Base-by-base conservation (phyloP, 1,140 invertebrate species). In the Halesus radiatus region DNA sequence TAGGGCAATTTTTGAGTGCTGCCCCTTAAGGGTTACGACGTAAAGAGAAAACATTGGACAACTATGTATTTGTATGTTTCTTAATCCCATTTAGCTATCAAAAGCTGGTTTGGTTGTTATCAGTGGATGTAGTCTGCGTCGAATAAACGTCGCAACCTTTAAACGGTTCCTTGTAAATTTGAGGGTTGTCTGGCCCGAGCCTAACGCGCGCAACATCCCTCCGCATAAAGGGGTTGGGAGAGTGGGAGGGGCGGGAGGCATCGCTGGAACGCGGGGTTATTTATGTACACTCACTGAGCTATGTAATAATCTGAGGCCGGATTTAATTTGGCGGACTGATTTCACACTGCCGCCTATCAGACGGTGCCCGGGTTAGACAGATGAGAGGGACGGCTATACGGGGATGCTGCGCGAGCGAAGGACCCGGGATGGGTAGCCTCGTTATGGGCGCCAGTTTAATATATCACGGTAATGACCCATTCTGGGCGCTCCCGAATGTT, bases 251-350 rank as follows among this genome's bases (percentile, higher is more conserved):
- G 29, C 45, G 26, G 20, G 18, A 54, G 76, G 82, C 78, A 80
- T 81, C 83, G 79, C 80, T 82, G 85, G 85, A 85, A 85, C 85
- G 85, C 84, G 81, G 85, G 86, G 87, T 91, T 90, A 92, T 92
- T 92, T 92, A 92, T 91, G 90, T 91, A 90, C 90, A 90, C 88
- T 91, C 91, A 91, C 91, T 91, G 90, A 90, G 90, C 90, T 91
- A 92, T 92, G 91, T 91, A 92, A 91, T 92, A 92, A 91, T 92
- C 91, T 91, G 90, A 91, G 89, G 90, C 90, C 85, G 90, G 90
- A 91, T 92, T 92, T 92, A 91, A 92, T 92, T 92, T 92, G 90
- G 90, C 87, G 90, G 91, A 91, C 90, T 92, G 91, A 92, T 91
- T 91, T 92, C 87, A 88, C 87, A 87, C 85, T 88, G 83, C 58